Evolutionary conservation across 2,113 vertebrate species (phyloP).

Genomic region (Mus spicilegus): DNA sequence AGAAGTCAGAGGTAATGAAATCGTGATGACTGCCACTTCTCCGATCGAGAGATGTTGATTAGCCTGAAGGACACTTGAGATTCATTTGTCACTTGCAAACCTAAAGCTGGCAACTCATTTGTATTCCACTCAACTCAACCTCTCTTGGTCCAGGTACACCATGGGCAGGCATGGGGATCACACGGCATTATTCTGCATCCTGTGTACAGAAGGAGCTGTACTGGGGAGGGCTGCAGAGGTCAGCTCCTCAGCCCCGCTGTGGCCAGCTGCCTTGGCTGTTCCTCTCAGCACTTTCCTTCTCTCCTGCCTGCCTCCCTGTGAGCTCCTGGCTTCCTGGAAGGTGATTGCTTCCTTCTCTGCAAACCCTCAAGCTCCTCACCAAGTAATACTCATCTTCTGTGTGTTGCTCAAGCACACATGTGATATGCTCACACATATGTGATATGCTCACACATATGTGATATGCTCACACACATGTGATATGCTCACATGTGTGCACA

Average conservation of each 20-base stretch:
- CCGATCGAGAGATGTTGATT: neutral
- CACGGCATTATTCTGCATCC: neutral
- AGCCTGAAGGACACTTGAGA: neutral
- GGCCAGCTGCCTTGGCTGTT: neutral
- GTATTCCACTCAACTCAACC: neutral
- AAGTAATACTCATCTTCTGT: neutral
- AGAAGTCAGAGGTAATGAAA: neutral
- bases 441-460: too few relatives aligned
- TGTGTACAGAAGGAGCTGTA: fast-evolving
- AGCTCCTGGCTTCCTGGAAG: neutral
- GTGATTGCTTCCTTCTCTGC: neutral
- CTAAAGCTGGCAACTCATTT: neutral
- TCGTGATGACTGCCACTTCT: neutral
- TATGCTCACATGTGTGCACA: too few relatives aligned
- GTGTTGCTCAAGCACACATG: neutral
- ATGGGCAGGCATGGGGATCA: neutral
- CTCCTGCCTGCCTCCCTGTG: neutral
- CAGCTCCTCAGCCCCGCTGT: neutral
- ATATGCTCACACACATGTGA: too few relatives aligned
- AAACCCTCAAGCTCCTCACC: neutral
- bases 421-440: neutral
- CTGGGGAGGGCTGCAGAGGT: neutral
- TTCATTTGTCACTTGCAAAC: neutral
- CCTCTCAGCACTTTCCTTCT: neutral
- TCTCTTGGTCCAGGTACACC: neutral